These are phyloP conservation scores for Empis livida DNA, from an alignment of 2,888 invertebrate genomes.

Conservation along the genomic window DNA sequence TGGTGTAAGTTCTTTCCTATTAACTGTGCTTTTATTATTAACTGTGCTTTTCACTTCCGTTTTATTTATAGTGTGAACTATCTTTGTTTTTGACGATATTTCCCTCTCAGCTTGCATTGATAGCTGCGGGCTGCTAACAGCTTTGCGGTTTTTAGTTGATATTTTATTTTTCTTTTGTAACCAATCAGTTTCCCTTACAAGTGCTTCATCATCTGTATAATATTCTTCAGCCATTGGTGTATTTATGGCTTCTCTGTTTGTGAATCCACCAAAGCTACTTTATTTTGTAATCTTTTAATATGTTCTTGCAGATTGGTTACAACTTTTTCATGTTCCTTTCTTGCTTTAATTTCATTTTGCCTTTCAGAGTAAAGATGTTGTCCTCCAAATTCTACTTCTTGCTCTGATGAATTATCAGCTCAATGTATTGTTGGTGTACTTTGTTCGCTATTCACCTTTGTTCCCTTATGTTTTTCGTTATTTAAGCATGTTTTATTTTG, in stretches of 20 bases:
- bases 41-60: not conserved
- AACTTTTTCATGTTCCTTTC: not conserved
- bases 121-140: not conserved
- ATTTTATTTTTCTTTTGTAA: not conserved
- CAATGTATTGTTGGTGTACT: too few relatives aligned
- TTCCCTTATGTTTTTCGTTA: not conserved
- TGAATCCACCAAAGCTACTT: not conserved
- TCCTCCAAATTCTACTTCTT: not conserved
- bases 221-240: not conserved
- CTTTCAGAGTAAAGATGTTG: not conserved
- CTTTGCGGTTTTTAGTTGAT: too few relatives aligned
- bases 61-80: not conserved
- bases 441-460: too few relatives aligned
- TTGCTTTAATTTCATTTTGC: not conserved
- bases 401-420: not conserved
- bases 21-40: not conserved
- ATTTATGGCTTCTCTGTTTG: not conserved
- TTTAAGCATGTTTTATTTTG: not conserved
- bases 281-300: not conserved
- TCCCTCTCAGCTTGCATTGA: not conserved
- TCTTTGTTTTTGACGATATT: not conserved
- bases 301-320: not conserved
- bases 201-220: not conserved
- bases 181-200: not conserved
- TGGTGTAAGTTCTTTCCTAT: not conserved